Conservation (phyloP, 35 echinoderm and acorn worm species). For the Strongylocentrotus purpuratus region DNA sequence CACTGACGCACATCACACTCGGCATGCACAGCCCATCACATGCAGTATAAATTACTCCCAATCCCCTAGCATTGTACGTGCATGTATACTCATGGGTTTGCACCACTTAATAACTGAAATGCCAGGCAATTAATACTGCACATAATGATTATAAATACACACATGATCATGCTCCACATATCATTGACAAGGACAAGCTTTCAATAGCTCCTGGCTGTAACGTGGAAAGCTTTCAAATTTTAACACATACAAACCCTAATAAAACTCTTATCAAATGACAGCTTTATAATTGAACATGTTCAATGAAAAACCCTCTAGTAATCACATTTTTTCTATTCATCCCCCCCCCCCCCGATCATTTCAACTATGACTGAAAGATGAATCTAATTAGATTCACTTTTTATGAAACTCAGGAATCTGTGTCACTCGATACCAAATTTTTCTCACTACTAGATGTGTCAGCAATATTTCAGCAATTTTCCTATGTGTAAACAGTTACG, state of each 20-base stretch:
- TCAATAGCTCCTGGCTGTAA: background rate
- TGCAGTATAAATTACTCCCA: slow-evolving; percentile 33
- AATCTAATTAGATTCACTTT: too few relatives aligned
- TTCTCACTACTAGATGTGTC: background rate
- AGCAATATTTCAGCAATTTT: background rate
- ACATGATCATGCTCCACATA: background rate
- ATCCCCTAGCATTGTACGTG: background rate
- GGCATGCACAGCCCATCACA: slow-evolving; percentile 19
- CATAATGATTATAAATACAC: slow-evolving; percentile 16
- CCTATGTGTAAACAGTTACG: background rate
- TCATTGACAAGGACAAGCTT: background rate
- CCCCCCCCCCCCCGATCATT: background rate
- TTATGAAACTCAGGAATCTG: background rate
- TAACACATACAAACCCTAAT: background rate
- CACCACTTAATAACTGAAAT: slow-evolving; percentile 32
- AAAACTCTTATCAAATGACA: background rate
- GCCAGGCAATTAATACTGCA: slow-evolving; percentile 34
- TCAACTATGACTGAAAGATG: too few relatives aligned
- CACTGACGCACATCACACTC: background rate
- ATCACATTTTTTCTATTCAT: background rate
- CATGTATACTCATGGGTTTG: slow-evolving; percentile 23
- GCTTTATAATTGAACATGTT: background rate
- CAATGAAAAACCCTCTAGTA: background rate
- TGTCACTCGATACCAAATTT: background rate
- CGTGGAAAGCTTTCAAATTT: too few relatives aligned